Percentiles rank a stretch among this genome's conserved stretches.
Evolutionary conservation across 30 jellyfish, hydroid and myxozoan genomes (phyloP).

Genomic region (Phacellophora camtschatica): DNA sequence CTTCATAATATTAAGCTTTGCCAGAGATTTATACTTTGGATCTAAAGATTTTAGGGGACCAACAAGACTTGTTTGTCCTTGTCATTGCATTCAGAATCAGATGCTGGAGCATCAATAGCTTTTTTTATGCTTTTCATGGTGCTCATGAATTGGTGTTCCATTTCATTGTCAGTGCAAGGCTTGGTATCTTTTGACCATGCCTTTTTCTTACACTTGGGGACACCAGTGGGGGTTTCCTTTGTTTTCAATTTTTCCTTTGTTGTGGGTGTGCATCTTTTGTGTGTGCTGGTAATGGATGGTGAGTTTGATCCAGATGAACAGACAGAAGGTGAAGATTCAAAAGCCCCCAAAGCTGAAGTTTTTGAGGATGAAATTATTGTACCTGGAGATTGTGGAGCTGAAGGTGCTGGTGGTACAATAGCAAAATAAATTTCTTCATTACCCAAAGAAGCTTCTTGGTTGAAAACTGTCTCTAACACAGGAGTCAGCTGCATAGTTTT

Average conservation of each 20-base stretch:
- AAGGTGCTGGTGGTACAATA: not conserved
- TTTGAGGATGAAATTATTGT: too few species aligned
- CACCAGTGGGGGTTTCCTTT: not conserved
- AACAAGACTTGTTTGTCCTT: not conserved
- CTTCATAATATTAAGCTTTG: constrained; percentile 13
- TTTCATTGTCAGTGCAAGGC: not conserved
- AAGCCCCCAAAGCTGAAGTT: too few species aligned
- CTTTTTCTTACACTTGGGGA: not conserved
- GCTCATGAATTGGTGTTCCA: not conserved
- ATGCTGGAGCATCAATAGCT: not conserved
- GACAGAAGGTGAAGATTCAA: too few species aligned
- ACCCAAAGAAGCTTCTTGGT: constrained; percentile 4
- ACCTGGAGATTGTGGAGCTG: not conserved
- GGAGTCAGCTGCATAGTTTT: too few species aligned
- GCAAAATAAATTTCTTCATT: not conserved
- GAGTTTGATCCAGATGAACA: too few species aligned
- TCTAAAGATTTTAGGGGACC: constrained; percentile 13
- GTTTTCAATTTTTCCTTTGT: not conserved
- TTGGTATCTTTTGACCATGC: constrained; percentile 11
- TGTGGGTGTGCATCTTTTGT: not conserved
- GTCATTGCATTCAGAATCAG: not conserved
- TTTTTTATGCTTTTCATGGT: not conserved
- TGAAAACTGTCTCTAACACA: not conserved
- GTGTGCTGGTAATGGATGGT: not conserved
- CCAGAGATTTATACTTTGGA: constrained; percentile 24